A percentile compares a stretch with the other conserved stretches of the same genome.
phyloP scores from a whole-genome alignment of 2,888 invertebrate species.

The Gymnosoma rotundatum region DNA sequence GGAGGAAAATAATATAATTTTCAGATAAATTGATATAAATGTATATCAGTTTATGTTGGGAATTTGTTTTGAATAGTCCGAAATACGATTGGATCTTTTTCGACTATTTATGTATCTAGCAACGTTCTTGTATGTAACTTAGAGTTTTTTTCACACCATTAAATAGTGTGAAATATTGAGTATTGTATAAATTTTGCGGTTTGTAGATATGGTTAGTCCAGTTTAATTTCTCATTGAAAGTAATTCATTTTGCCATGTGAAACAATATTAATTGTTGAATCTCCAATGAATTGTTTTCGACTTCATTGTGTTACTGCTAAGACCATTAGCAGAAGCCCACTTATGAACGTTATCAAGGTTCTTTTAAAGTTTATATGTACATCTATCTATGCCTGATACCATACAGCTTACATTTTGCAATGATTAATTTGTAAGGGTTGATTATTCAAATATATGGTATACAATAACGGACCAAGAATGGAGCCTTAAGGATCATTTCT shows the following conservation, averaged over 20 bases:
- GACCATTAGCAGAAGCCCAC: neutral
- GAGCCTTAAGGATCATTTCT: neutral
- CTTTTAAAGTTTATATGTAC: neutral
- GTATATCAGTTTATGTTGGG: too few species aligned
- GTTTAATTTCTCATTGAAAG: neutral
- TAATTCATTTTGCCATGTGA: neutral
- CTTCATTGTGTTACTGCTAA: too few species aligned
- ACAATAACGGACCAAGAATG: neutral
- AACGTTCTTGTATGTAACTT: neutral
- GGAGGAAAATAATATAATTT: too few species aligned
- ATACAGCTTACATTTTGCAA: neutral
- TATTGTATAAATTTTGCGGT: too few species aligned
- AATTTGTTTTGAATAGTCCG: neutral
- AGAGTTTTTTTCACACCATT: neutral
- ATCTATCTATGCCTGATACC: neutral
- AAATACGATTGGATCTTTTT: neutral
- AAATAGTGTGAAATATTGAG: neutral
- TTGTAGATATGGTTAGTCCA: neutral
- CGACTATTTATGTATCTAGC: neutral
- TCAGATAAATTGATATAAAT: too few species aligned
- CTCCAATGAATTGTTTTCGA: neutral
- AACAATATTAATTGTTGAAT: neutral
- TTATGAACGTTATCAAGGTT: neutral
- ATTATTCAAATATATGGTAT: neutral
- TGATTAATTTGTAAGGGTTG: neutral